Base-by-base conservation (phyloP, 2,888 invertebrate genomes). In the Mythimna pallens region DNA sequence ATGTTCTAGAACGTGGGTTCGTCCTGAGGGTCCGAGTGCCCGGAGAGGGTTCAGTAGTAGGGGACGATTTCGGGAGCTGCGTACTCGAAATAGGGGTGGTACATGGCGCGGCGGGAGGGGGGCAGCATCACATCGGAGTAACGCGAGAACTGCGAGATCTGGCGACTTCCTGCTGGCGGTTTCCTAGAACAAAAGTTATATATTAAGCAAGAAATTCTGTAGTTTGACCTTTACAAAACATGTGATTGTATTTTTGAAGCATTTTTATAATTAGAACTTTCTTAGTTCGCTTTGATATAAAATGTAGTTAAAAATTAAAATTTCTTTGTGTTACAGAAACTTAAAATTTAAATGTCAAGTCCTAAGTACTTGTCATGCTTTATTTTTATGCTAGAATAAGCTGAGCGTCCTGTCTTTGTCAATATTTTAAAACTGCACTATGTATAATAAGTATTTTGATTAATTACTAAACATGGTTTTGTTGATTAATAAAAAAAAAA, bases 81-180 rank as follows among this genome's bases (percentile, higher is more conserved):
- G 88, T 92, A 92, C 73, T 94, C 94, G 86, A 91, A 88, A 89
- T 92, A 93, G 63, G 95, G 95, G 86, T 92, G 93, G 90, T 93
- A 93, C 87, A 89, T 88, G 61, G 91, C 89, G 86, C 95, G 96
- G 77, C 95, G 95, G 0, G 83, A 87, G 0, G 95, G 95, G 0
- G 95, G 95, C 78, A 94, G 86, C 93, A 96, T 94, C 76, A 92
- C 92, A 88, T 96, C 96, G 9, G 96, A 95, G 92, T 96, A 96
- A 86, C 96, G 96, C 1, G 94, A 94, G 93, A 96, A 96, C 85
- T 96, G 96, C 2, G 94, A 94, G 70, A 94, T 91, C 78, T 95
- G 95, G 67, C 96, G 95, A 78, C 95, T 95, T 58, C 94, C 95
- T 4, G 92, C 88, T 68, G 91, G 92, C 0, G 95, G 96, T 86